Percentiles rank a stretch among this genome's conserved stretches.
phyloP scores from a whole-genome alignment of 30 jellyfish, hydroid and myxozoan genomes.

The Haliclystus octoradiatus region DNA sequence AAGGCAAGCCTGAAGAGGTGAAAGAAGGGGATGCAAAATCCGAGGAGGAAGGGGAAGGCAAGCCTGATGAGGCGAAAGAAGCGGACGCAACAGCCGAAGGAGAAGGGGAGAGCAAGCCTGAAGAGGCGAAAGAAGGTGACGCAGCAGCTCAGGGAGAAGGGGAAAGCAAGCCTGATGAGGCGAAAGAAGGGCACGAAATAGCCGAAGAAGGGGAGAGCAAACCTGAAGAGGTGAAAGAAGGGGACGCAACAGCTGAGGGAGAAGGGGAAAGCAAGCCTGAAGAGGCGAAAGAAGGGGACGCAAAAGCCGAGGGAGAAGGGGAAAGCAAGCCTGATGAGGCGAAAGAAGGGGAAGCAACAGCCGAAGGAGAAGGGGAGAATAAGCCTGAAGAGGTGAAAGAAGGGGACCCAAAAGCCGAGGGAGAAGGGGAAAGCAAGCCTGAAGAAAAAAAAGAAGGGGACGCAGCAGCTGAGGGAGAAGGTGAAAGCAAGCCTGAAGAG shows the following conservation, averaged over 20 bases:
- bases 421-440: background rate
- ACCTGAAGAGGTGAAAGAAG: background rate
- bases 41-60: background rate
- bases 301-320: background rate
- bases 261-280: background rate
- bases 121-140: background rate
- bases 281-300: background rate
- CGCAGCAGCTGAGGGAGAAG: background rate
- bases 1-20: background rate
- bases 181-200: background rate
- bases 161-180: background rate
- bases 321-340: background rate
- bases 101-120: background rate
- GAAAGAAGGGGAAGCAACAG: background rate
- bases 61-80: background rate
- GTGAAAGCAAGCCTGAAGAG: background rate
- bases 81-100: background rate
- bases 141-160: background rate
- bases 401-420: background rate
- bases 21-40: background rate
- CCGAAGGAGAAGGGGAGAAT: background rate
- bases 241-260: background rate
- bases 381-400: background rate
- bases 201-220: background rate
- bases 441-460: background rate